Evolutionary conservation across 1,140 invertebrate genomes (phyloP), one percentile per base, ranked within the genome.

Genomic region (Macrosteles quadrilineatus): DNA sequence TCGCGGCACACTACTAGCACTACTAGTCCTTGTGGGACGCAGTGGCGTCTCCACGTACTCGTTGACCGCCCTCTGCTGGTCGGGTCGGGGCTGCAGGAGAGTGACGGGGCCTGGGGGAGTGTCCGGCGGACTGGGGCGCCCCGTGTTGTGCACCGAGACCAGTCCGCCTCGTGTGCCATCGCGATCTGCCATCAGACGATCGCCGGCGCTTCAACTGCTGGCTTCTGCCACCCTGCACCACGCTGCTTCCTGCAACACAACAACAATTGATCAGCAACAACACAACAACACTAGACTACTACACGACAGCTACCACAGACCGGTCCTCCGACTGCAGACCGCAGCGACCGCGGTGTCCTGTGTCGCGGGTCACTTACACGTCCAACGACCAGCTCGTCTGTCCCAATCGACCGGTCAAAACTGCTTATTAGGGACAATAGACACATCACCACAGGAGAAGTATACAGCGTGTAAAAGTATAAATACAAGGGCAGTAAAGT

Each of bases 1-100:
- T 21, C 40, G 57, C 30, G 71, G 75, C 65, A 73, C 72, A 45
- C 73, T 68, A 21, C 74, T 30, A 40, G 70, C 71, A 21, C 71
- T 73, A 68, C 67, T 75, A 50, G 55, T 73, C 67, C 77, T 76
- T 21, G 80, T 77, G 62, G 77, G 72, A 75, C 83, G 78, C 71
- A 91, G 85, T 73, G 92, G 92, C 69, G 91, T 91, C 77, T 95
- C 92, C 78, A 94, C 91, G 83, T 94, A 94, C 77, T 92, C 90
- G 84, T 94, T 95, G 78, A 86, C 86, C 75, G 87, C 84, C 73
- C 92, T 83, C 79, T 92, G 90, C 77, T 84, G 86, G 78, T 91
- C 89, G 43, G 91, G 91, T 75, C 91, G 83, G 55, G 91, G 92
- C 77, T 87, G 85, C 74, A 87, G 83, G 77, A 93, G 85, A 9